Conservation (phyloP, 1,140 invertebrate genomes). For the Drosophila bifasciata region DNA sequence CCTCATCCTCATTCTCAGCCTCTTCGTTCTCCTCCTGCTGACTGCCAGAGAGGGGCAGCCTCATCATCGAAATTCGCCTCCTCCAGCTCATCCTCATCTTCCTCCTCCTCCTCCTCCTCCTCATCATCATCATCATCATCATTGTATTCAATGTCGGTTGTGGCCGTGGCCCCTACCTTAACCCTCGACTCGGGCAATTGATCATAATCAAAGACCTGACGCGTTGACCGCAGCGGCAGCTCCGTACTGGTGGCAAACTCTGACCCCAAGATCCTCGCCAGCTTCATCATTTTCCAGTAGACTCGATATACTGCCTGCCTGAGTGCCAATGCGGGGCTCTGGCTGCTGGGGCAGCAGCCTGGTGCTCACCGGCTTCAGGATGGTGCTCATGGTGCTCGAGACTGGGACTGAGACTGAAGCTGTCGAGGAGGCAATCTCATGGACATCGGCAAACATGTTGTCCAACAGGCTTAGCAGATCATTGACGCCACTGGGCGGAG, state of each 20-base stretch:
- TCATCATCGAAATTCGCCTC: constrained; percentile 14
- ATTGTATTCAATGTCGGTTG: constrained; percentile 23
- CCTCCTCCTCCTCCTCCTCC: constrained; percentile 31
- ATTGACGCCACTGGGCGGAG: constrained; percentile 59
- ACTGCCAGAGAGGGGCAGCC: constrained; percentile 17
- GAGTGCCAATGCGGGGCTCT: constrained; percentile 68
- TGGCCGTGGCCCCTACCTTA: constrained; percentile 44
- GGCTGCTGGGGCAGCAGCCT: constrained; percentile 58
- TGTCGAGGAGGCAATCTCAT: constrained; percentile 53
- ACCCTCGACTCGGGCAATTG: constrained; percentile 79
- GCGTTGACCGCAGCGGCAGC: constrained; percentile 59
- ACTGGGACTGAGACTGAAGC: background rate
- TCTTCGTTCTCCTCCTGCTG: constrained; percentile 38
- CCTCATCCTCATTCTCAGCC: constrained; percentile 30
- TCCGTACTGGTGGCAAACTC: constrained; percentile 62
- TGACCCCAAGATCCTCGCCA: constrained; percentile 37
- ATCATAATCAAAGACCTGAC: constrained; percentile 83
- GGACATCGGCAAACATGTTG: constrained; percentile 74
- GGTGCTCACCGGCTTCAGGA: constrained; percentile 58
- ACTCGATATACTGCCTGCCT: constrained; percentile 57
- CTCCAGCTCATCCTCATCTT: constrained; percentile 24
- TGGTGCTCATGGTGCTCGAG: constrained; percentile 43
- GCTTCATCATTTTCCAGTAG: constrained; percentile 43
- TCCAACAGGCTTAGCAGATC: constrained; percentile 77
- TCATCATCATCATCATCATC: constrained; percentile 47